Conservation (phyloP, 2,113 vertebrate genomes). For the Pygoscelis antarcticus region DNA sequence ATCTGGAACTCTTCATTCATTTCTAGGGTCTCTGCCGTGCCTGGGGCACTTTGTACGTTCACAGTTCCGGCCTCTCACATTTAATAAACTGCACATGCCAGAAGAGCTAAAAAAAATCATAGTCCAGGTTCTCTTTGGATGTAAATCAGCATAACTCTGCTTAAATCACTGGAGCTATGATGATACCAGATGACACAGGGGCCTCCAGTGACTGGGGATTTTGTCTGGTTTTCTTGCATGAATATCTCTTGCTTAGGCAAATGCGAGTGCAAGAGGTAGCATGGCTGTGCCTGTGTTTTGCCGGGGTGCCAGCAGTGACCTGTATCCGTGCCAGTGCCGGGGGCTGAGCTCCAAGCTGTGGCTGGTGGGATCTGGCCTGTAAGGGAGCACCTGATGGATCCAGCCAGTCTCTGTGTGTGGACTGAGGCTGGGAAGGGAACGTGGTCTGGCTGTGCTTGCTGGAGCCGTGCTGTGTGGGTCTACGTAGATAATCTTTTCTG, state of each 20-base stretch:
- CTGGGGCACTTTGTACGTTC: neutral
- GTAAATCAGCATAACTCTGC: neutral
- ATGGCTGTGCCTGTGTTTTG: neutral
- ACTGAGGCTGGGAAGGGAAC: neutral
- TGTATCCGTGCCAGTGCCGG: fast-evolving
- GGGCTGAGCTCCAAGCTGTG: neutral
- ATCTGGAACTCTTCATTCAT: conserved; percentile 18
- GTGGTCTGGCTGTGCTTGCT: neutral
- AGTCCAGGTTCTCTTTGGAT: neutral
- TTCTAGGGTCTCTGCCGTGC: neutral
- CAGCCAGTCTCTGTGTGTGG: neutral
- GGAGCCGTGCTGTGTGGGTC: neutral
- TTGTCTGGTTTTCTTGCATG: neutral
- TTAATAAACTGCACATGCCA: neutral
- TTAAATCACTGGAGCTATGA: neutral
- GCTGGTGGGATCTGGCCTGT: neutral
- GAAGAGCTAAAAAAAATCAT: neutral
- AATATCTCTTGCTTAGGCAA: neutral
- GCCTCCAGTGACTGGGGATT: neutral
- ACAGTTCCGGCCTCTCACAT: neutral
- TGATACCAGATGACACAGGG: neutral
- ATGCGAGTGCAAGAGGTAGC: fast-evolving
- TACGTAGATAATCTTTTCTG: neutral
- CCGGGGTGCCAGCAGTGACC: neutral
- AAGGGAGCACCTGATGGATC: neutral